Conservation (phyloP, 2,888 invertebrate genomes). For the Campoplex nolae region DNA sequence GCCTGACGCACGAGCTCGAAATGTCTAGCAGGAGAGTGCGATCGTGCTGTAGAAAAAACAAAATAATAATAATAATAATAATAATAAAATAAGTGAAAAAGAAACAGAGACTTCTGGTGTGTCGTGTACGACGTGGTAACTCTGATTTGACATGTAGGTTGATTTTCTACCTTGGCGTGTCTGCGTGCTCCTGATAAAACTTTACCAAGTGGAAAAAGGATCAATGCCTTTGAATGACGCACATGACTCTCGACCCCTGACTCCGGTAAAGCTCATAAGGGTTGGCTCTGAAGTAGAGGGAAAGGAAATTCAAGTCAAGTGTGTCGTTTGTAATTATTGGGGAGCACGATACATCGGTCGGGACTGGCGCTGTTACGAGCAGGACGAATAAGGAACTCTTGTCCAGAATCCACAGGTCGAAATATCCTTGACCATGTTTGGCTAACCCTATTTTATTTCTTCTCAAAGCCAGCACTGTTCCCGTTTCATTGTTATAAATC, state of each 20-base stretch:
- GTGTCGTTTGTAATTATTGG: conserved; percentile 27
- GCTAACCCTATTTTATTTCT: background rate
- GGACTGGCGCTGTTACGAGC: background rate
- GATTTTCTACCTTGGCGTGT: conserved; percentile 20
- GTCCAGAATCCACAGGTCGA: conserved; percentile 1
- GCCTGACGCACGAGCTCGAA: conserved; percentile 30
- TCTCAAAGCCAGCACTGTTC: background rate
- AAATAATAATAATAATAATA: background rate
- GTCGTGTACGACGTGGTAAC: conserved; percentile 1
- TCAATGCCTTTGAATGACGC: conserved; percentile 31
- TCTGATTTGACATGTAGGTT: conserved; percentile 26
- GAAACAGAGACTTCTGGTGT: background rate
- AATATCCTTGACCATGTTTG: background rate
- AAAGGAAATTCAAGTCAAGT: conserved; percentile 1
- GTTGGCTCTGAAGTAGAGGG: background rate
- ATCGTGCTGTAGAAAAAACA: background rate
- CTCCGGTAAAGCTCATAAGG: background rate
- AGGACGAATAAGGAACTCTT: background rate
- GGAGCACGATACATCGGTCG: background rate
- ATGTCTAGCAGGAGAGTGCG: background rate
- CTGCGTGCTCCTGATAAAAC: conserved; percentile 34
- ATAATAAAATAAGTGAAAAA: background rate
- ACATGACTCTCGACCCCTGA: background rate
- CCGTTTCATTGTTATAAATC: conserved; percentile 11
- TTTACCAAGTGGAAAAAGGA: conserved; percentile 28